These are phyloP conservation scores for Psococerastis gibbosa DNA, from an alignment of 2,888 invertebrate genomes.

Conservation along the genomic window DNA sequence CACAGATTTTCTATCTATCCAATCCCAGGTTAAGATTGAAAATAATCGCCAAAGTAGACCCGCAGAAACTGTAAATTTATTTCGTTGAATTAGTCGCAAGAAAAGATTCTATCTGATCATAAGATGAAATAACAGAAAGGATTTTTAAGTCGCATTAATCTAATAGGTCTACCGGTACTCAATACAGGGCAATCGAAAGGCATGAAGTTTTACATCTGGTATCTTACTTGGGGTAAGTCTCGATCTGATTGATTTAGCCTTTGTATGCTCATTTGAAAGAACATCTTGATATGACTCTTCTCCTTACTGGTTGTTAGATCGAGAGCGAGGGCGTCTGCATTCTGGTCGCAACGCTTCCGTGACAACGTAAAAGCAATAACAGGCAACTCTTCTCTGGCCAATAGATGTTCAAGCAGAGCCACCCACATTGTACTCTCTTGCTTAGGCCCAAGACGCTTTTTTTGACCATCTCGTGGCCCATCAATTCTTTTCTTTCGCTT, in stretches of 20 bases:
- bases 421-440: slow-evolving; percentile 71
- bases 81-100: too few relatives aligned
- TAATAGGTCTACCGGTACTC: neutral
- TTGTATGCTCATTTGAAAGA: slow-evolving; percentile 69
- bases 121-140: neutral
- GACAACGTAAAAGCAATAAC: slow-evolving; percentile 91
- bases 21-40: too few relatives aligned
- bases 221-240: slow-evolving; percentile 60
- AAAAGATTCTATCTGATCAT: too few relatives aligned
- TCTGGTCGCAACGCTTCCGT: slow-evolving; percentile 53
- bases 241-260: slow-evolving; percentile 72
- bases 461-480: slow-evolving; percentile 12
- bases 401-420: slow-evolving; percentile 64
- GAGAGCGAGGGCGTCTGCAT: slow-evolving; percentile 35
- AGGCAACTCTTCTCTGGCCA: slow-evolving; percentile 66
- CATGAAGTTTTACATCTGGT: neutral
- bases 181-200: neutral
- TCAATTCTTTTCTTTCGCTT: slow-evolving; percentile 12
- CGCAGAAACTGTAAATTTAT: too few relatives aligned
- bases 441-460: slow-evolving; percentile 28
- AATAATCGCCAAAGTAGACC: too few relatives aligned
- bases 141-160: neutral
- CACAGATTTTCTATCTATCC: too few relatives aligned
- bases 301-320: slow-evolving; percentile 73
- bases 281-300: slow-evolving; percentile 63